Evolutionary conservation across 1,140 invertebrate genomes (phyloP).

Genomic region (Berghia stephanieae): DNA sequence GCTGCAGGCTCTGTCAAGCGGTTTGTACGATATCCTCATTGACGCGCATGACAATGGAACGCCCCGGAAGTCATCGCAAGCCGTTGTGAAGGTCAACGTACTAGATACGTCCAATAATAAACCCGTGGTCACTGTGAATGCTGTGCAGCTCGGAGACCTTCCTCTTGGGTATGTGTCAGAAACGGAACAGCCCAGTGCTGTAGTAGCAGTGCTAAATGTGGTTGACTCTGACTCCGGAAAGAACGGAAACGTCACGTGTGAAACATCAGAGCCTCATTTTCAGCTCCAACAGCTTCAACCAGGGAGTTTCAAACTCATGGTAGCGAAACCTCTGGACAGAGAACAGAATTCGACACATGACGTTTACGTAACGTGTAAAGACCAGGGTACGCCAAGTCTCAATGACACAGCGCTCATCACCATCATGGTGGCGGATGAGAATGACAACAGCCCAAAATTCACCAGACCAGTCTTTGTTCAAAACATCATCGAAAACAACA

Average conservation of each 20-base stretch:
- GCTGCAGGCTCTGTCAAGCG: conserved; percentile 21
- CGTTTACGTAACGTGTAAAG: conserved; percentile 45
- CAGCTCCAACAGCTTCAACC: conserved; percentile 44
- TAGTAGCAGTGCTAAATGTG: conserved; percentile 50
- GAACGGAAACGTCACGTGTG: conserved; percentile 52
- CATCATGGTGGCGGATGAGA: conserved; percentile 49
- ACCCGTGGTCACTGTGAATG: conserved; percentile 79
- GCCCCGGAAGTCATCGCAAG: conserved; percentile 69
- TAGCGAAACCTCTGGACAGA: conserved; percentile 38
- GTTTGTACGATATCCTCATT: conserved; percentile 66
- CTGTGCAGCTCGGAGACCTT: conserved; percentile 48
- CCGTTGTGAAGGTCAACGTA: conserved; percentile 74
- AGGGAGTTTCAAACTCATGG: conserved; percentile 49
- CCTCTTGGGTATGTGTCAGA: conserved; percentile 42
- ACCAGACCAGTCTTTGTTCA: conserved; percentile 31
- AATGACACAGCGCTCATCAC: conserved; percentile 39
- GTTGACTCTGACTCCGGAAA: conserved; percentile 49
- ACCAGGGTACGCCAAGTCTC: conserved; percentile 46
- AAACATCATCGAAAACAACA: conserved; percentile 38
- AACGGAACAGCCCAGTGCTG: conserved; percentile 45
- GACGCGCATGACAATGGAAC: conserved; percentile 66
- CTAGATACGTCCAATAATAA: conserved; percentile 92
- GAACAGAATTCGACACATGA: conserved; percentile 41
- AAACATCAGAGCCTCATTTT: conserved; percentile 40
- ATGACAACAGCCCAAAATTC: conserved; percentile 51